Conservation (phyloP, 2,888 invertebrate genomes). For the Eupithecia subumbrata region DNA sequence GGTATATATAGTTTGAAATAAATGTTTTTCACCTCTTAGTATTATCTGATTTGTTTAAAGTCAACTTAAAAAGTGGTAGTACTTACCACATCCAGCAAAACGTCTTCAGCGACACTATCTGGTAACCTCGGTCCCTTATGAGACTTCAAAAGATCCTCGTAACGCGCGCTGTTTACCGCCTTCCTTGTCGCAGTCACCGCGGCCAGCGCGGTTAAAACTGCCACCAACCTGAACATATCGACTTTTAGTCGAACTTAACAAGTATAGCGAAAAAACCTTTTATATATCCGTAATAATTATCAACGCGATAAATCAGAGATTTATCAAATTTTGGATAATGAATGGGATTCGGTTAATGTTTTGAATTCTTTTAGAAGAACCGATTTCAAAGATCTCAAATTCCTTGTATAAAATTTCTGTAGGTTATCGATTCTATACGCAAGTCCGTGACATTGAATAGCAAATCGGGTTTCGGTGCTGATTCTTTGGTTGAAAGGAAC, state of each 20-base stretch:
- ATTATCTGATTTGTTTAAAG: neutral
- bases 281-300: constrained; percentile 43
- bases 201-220: constrained; percentile 47
- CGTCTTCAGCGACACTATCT: constrained; percentile 57
- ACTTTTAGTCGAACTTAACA: constrained; percentile 39
- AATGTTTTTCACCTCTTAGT: neutral
- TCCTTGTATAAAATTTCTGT: neutral
- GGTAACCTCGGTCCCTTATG: constrained; percentile 48
- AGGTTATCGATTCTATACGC: neutral
- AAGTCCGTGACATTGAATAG: neutral
- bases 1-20: neutral
- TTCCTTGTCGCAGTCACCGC: constrained; percentile 47
- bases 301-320: constrained; percentile 8
- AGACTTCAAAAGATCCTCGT: constrained; percentile 48
- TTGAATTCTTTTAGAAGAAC: neutral
- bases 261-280: constrained; percentile 30
- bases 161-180: constrained; percentile 59
- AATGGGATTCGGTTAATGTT: neutral
- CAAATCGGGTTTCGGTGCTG: neutral
- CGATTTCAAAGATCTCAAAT: neutral
- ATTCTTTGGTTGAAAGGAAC: neutral
- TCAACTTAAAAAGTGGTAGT: neutral
- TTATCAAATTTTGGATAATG: neutral
- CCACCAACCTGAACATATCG: constrained; percentile 48
- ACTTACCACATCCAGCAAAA: constrained; percentile 62